Evolutionary conservation across 2,888 invertebrate genomes (phyloP).

Genomic region (Eulithis testata): DNA sequence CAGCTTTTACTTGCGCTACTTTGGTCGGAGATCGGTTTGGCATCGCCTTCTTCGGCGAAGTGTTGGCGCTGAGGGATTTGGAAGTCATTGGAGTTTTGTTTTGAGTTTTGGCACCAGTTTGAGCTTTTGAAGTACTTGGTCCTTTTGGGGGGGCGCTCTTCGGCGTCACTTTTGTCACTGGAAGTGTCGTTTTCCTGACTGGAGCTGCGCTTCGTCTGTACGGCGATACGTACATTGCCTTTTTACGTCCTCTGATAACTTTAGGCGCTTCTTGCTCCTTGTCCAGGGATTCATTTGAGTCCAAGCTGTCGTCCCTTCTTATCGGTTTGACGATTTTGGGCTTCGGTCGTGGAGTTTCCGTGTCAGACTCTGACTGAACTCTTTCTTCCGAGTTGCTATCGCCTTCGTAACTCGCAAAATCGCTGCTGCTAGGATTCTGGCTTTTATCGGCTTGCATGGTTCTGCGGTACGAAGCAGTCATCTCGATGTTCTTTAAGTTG

Average conservation of each 20-base stretch:
- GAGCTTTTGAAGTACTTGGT: conserved; percentile 57
- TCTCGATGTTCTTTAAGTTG: conserved; percentile 78
- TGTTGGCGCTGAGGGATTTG: conserved; percentile 59
- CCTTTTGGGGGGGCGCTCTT: conserved; percentile 53
- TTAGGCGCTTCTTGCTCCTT: conserved; percentile 80
- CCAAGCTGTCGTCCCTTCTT: conserved; percentile 70
- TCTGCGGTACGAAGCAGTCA: conserved; percentile 69
- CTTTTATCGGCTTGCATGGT: conserved; percentile 51
- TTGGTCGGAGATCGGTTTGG: conserved; percentile 65
- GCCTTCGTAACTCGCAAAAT: conserved; percentile 82
- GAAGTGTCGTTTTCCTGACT: conserved; percentile 60
- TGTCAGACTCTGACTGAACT: conserved; percentile 75
- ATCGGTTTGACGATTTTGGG: conserved; percentile 86
- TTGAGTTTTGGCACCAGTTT: conserved; percentile 64
- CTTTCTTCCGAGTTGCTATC: conserved; percentile 86
- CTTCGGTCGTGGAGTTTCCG: conserved; percentile 72
- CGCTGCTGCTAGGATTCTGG: conserved; percentile 67
- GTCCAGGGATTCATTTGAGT: conserved; percentile 76
- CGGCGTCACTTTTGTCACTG: conserved; percentile 49
- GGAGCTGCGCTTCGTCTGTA: conserved; percentile 72
- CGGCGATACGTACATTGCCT: conserved; percentile 87
- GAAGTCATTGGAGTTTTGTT: conserved; percentile 56
- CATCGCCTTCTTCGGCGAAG: conserved; percentile 70
- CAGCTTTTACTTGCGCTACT: conserved; percentile 55
- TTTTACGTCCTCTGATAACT: conserved; percentile 87